Base-by-base conservation (phyloP, 1,140 invertebrate species). In the Bradynema listronoti region DNA sequence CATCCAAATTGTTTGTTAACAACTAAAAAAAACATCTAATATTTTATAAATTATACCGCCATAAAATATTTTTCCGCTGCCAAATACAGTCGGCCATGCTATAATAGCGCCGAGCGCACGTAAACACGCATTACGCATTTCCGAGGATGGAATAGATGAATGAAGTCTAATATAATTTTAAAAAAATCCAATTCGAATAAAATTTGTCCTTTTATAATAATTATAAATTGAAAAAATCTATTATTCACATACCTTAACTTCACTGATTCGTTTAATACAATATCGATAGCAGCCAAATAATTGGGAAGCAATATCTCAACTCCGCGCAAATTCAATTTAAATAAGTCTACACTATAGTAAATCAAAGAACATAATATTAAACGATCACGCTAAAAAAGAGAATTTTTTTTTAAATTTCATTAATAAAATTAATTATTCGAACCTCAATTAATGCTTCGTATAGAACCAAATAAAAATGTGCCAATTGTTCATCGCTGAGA, bases 401-500 rank as follows among this genome's bases (percentile, higher is more conserved):
- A 25, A 0, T 83, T 80, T 0, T 87, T 88, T 78, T 90, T 89
- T 25, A 88, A 69, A 76, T 79, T 58, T 19, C 60, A 74, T 43
- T 50, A 53, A 58, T 43, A 30, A 53, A 16, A 59, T 30, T 14
- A 47, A n/a, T n/a, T n/a, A n/a, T 11, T 84, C 85, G 70, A 60
- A 82, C 81, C 22, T 85, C 80, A 76, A 86, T 85, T 3, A 98
- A 82, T 7, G 91, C 91, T 78, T 89, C 87, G 66, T 88, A 86
- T 63, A 98, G 80, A 7, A 89, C 88, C 69, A 91, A 84, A 80
- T 95, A 96, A 80, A 95, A 95, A 60, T 92, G 83, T 0, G 92
- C 88, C 65, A 96, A 83, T 80, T 98, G 98, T 1, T 91, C 86
- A 2, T 91, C 88, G 16, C 92, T 81, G 61, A 98, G 91, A 73